Conservation (phyloP, 2,888 invertebrate genomes). For the Scaptomyza tumidula region DNA sequence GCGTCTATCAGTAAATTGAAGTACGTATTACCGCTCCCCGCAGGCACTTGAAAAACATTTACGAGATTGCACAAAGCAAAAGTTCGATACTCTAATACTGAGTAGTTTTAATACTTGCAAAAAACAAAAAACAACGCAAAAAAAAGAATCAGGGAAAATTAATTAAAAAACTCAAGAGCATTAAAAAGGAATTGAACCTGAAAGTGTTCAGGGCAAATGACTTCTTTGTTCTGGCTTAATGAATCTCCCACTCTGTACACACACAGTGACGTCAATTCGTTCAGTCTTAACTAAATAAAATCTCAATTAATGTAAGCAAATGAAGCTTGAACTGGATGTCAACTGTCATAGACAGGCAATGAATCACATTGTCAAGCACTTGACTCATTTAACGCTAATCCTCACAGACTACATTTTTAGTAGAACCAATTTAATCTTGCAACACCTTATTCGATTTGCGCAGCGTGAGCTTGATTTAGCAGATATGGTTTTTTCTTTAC, state of each 20-base stretch:
- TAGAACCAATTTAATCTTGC: neutral
- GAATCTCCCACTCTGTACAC: conserved; percentile 11
- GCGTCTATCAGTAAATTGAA: conserved; percentile 51
- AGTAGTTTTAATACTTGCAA: conserved; percentile 26
- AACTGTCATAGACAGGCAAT: conserved; percentile 25
- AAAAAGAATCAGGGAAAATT: conserved; percentile 47
- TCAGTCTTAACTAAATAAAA: conserved; percentile 53
- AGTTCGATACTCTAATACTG: conserved; percentile 11
- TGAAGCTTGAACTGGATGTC: conserved; percentile 48
- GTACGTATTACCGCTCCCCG: neutral
- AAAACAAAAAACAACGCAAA: neutral
- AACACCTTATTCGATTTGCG: neutral
- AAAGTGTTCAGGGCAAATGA: conserved; percentile 50
- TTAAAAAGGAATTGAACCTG: conserved; percentile 49
- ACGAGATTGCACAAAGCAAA: conserved; percentile 57
- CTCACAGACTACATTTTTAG: neutral
- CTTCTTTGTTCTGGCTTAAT: conserved; percentile 51
- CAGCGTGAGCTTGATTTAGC: too few species aligned
- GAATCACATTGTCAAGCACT: conserved; percentile 21
- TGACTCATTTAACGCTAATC: neutral
- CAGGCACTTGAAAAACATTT: conserved; percentile 51
- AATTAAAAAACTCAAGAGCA: conserved; percentile 61
- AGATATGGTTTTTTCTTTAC: too few species aligned
- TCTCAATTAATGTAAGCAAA: conserved; percentile 71
- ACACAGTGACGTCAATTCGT: conserved; percentile 12